Percentiles rank a stretch among this genome's conserved stretches.
phyloP scores from a whole-genome alignment of 2,888 invertebrate species.

The Chrysolina oricalcia region DNA sequence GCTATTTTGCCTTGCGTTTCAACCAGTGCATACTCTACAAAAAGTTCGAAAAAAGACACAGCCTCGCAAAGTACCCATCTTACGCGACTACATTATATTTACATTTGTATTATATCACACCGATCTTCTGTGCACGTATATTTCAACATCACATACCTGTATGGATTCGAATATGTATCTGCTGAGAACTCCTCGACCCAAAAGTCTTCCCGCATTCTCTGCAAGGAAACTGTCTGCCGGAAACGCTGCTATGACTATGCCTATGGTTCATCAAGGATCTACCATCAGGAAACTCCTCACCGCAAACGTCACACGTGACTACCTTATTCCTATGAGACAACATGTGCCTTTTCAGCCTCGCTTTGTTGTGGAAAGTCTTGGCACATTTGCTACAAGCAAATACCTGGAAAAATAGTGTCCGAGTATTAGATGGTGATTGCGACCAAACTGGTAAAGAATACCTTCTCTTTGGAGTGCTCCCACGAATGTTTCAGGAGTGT shows the following conservation, averaged over 20 bases:
- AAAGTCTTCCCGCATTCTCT: conserved; percentile 90
- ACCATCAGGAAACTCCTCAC: conserved; percentile 82
- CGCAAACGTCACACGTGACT: conserved; percentile 81
- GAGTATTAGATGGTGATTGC: neutral
- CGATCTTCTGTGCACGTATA: too few relatives aligned
- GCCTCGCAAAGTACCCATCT: too few relatives aligned
- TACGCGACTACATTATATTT: too few relatives aligned
- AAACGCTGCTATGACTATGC: conserved; percentile 73
- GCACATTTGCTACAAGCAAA: conserved; percentile 80
- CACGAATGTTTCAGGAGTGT: conserved; percentile 81
- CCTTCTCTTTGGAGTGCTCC: conserved; percentile 78
- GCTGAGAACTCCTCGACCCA: conserved; percentile 88
- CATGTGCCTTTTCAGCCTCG: conserved; percentile 79
- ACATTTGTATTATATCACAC: too few relatives aligned
- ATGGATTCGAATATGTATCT: conserved; percentile 90
- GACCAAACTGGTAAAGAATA: neutral
- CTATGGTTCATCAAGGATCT: conserved; percentile 81
- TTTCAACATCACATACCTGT: conserved; percentile 70
- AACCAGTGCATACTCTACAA: too few relatives aligned
- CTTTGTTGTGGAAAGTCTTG: conserved; percentile 82
- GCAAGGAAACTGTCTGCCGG: conserved; percentile 82
- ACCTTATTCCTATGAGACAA: conserved; percentile 81
- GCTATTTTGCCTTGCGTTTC: too few relatives aligned
- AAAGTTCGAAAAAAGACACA: too few relatives aligned
- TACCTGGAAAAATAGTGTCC: conserved; percentile 34